A percentile compares a stretch with the other conserved stretches of the same genome.
phyloP scores from a whole-genome alignment of 2,113 vertebrate species.

The Sinocyclocheilus anshuiensis region DNA sequence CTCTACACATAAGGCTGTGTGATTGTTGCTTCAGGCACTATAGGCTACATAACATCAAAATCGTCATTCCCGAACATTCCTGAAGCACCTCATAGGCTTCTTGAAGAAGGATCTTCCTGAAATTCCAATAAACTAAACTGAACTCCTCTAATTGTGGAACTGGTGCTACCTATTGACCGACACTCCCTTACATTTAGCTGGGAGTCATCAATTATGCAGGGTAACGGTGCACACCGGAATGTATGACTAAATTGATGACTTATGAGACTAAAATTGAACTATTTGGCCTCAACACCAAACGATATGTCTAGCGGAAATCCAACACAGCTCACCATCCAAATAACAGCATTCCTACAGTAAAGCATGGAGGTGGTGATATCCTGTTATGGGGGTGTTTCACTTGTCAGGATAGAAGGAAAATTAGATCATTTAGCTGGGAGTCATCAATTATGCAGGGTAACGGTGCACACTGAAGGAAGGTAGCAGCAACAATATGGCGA shows the following conservation, averaged over 20 bases:
- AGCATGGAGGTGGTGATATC: too few species aligned
- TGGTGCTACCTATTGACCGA: conserved; percentile 63
- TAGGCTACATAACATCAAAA: background rate
- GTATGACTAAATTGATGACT: too few species aligned
- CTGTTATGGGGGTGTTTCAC: too few species aligned
- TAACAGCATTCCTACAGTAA: too few species aligned
- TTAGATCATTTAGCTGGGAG: too few species aligned
- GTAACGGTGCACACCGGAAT: conserved; percentile 73
- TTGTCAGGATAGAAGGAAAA: too few species aligned
- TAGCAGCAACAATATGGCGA: conserved; percentile 88
- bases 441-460: conserved; percentile 81
- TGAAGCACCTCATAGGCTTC: background rate
- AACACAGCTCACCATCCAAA: too few species aligned
- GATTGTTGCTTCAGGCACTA: background rate
- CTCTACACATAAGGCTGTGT: background rate
- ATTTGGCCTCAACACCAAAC: too few species aligned
- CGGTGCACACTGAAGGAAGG: conserved; percentile 75
- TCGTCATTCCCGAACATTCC: background rate
- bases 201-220: conserved; percentile 83
- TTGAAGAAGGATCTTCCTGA: background rate
- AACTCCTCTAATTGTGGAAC: background rate
- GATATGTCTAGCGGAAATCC: too few species aligned
- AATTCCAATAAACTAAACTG: background rate
- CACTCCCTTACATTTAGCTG: conserved; percentile 77
- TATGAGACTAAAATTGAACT: too few species aligned